Conservation (phyloP, 2,113 vertebrate genomes). For the Athene noctua region DNA sequence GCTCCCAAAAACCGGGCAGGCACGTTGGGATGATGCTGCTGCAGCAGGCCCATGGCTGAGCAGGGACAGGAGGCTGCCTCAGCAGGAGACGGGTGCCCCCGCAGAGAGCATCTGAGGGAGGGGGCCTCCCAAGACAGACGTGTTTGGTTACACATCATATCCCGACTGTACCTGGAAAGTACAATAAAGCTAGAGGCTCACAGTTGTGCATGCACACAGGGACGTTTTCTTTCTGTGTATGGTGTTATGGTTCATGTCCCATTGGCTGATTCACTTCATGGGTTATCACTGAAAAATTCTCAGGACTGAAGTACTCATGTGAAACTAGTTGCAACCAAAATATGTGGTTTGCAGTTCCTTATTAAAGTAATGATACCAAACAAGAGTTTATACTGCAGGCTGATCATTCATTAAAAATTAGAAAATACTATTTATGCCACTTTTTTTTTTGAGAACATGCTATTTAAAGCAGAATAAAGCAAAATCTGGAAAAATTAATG, state of each 20-base stretch:
- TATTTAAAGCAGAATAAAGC: not conserved
- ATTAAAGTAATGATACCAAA: slow-evolving; percentile 5
- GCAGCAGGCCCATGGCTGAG: not conserved
- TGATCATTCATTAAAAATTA: not conserved
- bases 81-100: not conserved
- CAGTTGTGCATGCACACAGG: not conserved
- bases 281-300: not conserved
- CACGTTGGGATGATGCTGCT: not conserved
- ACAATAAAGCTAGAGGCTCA: not conserved
- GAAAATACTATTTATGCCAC: slow-evolving; percentile 8
- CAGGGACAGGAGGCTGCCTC: accelerated
- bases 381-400: not conserved
- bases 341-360: slow-evolving; percentile 1
- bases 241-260: not conserved
- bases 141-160: not conserved
- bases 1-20: not conserved
- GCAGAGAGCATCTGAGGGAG: not conserved
- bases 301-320: not conserved
- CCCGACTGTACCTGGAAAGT: not conserved
- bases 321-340: not conserved
- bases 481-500: not conserved
- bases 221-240: not conserved
- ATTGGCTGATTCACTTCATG: not conserved
- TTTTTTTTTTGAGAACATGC: not conserved
- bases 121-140: not conserved